Evolutionary conservation across 2,888 invertebrate genomes (phyloP).

Genomic region (Agrotis clavis): DNA sequence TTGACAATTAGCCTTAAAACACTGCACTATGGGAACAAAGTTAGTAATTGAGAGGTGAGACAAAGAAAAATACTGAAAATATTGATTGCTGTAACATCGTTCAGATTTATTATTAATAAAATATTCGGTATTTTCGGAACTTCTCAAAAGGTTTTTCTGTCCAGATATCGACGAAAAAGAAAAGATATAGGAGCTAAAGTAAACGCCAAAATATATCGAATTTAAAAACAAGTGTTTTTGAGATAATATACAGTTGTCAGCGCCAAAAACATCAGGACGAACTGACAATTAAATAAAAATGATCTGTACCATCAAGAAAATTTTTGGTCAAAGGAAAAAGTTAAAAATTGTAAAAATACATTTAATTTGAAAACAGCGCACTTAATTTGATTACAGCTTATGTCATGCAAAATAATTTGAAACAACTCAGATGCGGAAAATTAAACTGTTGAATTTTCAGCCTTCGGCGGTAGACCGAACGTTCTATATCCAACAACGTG

Average conservation of each 20-base stretch:
- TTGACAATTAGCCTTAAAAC: not conserved
- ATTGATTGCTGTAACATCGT: too few relatives aligned
- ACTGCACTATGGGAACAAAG: not conserved
- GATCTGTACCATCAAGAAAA: not conserved
- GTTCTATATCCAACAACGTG: too few relatives aligned
- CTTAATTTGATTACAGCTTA: slow-evolving; percentile 26
- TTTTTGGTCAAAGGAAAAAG: not conserved
- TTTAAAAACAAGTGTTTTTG: not conserved
- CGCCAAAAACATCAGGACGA: not conserved
- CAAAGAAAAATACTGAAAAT: too few relatives aligned
- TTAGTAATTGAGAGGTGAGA: not conserved
- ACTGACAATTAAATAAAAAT: not conserved
- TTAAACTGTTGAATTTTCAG: too few relatives aligned
- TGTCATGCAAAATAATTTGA: slow-evolving; percentile 23
- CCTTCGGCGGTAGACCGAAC: too few relatives aligned
- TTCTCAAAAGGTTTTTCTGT: too few relatives aligned
- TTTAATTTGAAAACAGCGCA: slow-evolving; percentile 19
- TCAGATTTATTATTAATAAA: not conserved
- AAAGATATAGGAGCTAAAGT: not conserved
- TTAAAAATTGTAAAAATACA: slow-evolving; percentile 1
- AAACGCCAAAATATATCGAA: not conserved
- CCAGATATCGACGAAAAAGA: not conserved
- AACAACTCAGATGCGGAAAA: not conserved
- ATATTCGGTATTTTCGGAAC: not conserved
- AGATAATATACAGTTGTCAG: not conserved